These are phyloP conservation scores for Machimus rusticus DNA, from an alignment of 2,888 invertebrate species.

Conservation along the genomic window DNA sequence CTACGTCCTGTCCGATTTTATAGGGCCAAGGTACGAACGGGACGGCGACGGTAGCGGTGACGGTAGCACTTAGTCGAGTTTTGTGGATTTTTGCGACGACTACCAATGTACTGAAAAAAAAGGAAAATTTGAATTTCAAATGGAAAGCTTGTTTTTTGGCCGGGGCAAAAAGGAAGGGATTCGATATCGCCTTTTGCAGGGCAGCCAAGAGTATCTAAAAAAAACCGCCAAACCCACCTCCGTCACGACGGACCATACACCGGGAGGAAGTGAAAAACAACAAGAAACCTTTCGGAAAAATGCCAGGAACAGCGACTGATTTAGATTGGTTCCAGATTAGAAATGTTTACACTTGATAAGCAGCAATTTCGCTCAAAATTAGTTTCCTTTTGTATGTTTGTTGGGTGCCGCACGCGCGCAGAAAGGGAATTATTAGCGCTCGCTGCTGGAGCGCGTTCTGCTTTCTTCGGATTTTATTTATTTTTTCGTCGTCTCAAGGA, in stretches of 20 bases:
- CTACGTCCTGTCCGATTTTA: neutral
- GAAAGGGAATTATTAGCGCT: neutral
- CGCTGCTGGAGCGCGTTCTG: neutral
- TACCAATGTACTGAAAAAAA: neutral
- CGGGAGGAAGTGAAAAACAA: neutral
- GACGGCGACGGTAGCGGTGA: neutral
- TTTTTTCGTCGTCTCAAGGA: neutral
- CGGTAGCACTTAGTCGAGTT: constrained; percentile 27
- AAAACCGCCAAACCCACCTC: neutral
- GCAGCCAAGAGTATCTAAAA: neutral
- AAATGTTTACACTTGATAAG: constrained; percentile 25
- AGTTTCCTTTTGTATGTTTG: neutral
- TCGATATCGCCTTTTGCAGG: constrained; percentile 32
- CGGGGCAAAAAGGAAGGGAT: constrained; percentile 11
- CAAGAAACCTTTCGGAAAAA: neutral
- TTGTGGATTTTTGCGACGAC: neutral
- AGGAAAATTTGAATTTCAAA: constrained; percentile 35
- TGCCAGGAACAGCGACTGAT: neutral
- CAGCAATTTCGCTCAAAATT: constrained; percentile 17
- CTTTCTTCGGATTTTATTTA: neutral
- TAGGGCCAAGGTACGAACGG: neutral
- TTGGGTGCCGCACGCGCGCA: neutral
- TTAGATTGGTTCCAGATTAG: constrained; percentile 21
- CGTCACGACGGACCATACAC: neutral
- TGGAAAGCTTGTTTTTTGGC: constrained; percentile 29